These are phyloP conservation scores for Calliphora vomitoria DNA, from an alignment of 2,888 invertebrate species.

Conservation along the genomic window DNA sequence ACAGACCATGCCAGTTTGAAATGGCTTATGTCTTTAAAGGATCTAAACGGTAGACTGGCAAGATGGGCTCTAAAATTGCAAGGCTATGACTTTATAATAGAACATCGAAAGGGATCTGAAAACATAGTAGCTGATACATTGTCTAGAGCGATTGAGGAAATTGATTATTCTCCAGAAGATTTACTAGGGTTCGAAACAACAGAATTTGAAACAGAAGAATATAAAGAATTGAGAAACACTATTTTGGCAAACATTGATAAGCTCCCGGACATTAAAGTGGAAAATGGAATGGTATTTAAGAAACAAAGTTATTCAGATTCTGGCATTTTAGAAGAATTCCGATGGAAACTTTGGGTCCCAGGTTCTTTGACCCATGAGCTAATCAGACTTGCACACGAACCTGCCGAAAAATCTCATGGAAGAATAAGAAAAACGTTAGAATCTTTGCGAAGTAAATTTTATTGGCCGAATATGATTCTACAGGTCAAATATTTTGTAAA, in stretches of 20 bases:
- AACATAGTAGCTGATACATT: slow-evolving; percentile 44
- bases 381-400: not conserved
- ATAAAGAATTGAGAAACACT: too few species aligned
- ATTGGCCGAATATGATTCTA: slow-evolving; percentile 6
- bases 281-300: not conserved
- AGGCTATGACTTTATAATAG: slow-evolving; percentile 36
- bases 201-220: too few species aligned
- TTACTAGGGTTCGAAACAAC: too few species aligned
- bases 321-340: not conserved
- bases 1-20: not conserved
- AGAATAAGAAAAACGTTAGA: not conserved
- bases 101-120: slow-evolving; percentile 43
- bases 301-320: not conserved
- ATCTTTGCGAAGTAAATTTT: not conserved
- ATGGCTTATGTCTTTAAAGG: not conserved
- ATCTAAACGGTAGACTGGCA: too few species aligned
- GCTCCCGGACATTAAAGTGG: too few species aligned
- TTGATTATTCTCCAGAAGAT: not conserved
- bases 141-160: slow-evolving; percentile 1
- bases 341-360: not conserved
- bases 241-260: too few species aligned
- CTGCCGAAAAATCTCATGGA: not conserved
- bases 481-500: not conserved
- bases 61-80: too few species aligned
- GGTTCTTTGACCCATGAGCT: not conserved